Conservation (phyloP, 1,140 invertebrate genomes). For the Pygmarrhopalites habei region DNA sequence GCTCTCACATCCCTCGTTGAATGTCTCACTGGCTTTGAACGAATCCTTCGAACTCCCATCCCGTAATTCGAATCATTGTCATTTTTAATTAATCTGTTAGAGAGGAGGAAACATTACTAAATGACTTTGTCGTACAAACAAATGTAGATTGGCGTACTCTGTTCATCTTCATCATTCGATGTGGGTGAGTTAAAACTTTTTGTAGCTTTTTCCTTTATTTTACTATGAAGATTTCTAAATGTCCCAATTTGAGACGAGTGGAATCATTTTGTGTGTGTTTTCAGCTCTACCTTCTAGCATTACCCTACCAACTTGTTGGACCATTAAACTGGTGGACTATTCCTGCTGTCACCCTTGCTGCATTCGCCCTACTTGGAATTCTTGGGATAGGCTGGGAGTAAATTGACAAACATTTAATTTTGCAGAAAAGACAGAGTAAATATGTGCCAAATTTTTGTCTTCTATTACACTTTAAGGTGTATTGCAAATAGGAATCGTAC, state of each 20-base stretch:
- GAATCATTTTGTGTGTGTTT: too few relatives aligned
- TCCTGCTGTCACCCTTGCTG: constrained; percentile 27
- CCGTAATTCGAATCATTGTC: too few relatives aligned
- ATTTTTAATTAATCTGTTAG: too few relatives aligned
- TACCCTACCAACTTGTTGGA: constrained; percentile 32
- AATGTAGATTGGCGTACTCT: constrained; percentile 36
- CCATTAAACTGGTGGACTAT: constrained; percentile 29
- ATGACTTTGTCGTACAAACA: too few relatives aligned
- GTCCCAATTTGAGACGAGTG: too few relatives aligned
- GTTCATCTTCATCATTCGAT: constrained; percentile 36
- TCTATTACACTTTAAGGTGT: too few relatives aligned
- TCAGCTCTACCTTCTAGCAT: constrained; percentile 31
- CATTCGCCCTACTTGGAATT: constrained; percentile 35
- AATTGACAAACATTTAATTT: constrained; percentile 39
- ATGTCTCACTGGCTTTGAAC: constrained; percentile 34
- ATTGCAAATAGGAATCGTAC: too few relatives aligned
- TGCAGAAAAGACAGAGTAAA: too few relatives aligned
- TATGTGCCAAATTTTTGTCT: background rate
- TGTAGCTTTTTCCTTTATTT: too few relatives aligned
- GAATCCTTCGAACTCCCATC: constrained; percentile 36
- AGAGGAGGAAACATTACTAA: too few relatives aligned
- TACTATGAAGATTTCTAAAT: too few relatives aligned
- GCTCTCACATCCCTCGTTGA: constrained; percentile 31
- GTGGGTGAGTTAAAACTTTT: too few relatives aligned
- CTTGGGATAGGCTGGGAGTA: constrained; percentile 38